phyloP scores from a whole-genome alignment of 1,140 invertebrate species.

The Drosophila nigromelanica region DNA sequence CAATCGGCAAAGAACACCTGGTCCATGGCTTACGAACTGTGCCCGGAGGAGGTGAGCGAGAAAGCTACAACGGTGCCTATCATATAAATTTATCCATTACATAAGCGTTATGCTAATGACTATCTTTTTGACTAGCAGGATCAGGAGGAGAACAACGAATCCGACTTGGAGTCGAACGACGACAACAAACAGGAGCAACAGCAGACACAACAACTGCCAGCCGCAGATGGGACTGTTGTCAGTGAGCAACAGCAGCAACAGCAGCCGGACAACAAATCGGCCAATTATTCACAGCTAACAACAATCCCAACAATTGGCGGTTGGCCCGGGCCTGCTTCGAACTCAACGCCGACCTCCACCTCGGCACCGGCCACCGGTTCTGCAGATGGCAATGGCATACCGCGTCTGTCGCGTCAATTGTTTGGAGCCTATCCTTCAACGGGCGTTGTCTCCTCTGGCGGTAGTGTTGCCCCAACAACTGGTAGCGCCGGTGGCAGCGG shows the following conservation, averaged over 20 bases:
- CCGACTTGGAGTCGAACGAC: constrained; percentile 77
- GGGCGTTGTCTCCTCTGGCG: constrained; percentile 12
- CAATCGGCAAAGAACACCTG: constrained; percentile 96
- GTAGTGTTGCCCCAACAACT: constrained; percentile 17
- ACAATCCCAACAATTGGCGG: constrained; percentile 49
- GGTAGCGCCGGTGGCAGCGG: constrained; percentile 33
- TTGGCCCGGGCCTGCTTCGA: constrained; percentile 52
- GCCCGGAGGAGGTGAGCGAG: constrained; percentile 89
- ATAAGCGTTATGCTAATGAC: constrained; percentile 6
- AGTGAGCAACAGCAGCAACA: constrained; percentile 21
- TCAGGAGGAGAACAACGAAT: constrained; percentile 83
- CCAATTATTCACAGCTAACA: constrained; percentile 32
- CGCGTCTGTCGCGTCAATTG: constrained; percentile 59
- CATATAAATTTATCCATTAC: not conserved
- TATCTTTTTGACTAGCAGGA: constrained; percentile 48
- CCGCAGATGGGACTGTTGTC: constrained; percentile 1
- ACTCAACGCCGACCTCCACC: constrained; percentile 28
- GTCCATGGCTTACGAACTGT: constrained; percentile 92
- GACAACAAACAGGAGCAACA: constrained; percentile 61
- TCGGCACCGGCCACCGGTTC: not conserved
- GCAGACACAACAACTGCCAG: constrained; percentile 31
- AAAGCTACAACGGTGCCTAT: constrained; percentile 60
- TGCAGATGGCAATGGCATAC: constrained; percentile 55
- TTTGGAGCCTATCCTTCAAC: constrained; percentile 52
- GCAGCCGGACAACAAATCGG: constrained; percentile 48